Evolutionary conservation across 1,140 invertebrate species (phyloP).

Genomic region (Anastatus disparis): DNA sequence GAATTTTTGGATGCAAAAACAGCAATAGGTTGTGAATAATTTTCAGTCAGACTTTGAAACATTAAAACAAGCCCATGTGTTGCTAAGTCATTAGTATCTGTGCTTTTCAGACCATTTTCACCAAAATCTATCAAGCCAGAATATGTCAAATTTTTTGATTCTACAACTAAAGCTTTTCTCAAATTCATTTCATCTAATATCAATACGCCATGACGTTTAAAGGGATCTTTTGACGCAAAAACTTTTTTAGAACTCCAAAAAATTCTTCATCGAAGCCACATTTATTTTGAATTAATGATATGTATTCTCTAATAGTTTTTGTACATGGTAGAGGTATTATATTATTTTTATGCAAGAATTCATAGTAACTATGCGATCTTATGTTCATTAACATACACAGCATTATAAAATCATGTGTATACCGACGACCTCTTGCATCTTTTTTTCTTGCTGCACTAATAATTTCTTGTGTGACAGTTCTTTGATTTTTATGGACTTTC

Average conservation of each 20-base stretch:
- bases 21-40: constrained; percentile 32
- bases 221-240: constrained; percentile 23
- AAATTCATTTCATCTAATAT: constrained; percentile 42
- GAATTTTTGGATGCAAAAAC: constrained; percentile 39
- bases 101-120: not conserved
- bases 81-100: constrained; percentile 30
- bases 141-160: constrained; percentile 1
- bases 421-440: constrained; percentile 39
- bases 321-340: constrained; percentile 42
- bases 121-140: constrained; percentile 37
- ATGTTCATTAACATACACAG: constrained; percentile 45
- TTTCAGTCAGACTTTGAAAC: constrained; percentile 14
- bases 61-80: constrained; percentile 37
- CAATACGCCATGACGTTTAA: constrained; percentile 33
- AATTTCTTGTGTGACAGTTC: no score
- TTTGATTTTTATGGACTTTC: no score
- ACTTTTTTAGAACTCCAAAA: not conserved
- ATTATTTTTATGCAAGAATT: constrained; percentile 44
- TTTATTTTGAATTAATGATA: not conserved
- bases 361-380: constrained; percentile 39
- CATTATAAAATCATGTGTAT: constrained; percentile 43
- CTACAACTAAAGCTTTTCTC: constrained; percentile 30
- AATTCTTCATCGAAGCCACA: constrained; percentile 43
- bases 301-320: constrained; percentile 39
- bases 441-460: no score